A percentile compares a stretch with the other conserved stretches of the same genome.
These are phyloP conservation scores for Polia nebulosa DNA, from an alignment of 2,888 invertebrate genomes.

Conservation along the genomic window DNA sequence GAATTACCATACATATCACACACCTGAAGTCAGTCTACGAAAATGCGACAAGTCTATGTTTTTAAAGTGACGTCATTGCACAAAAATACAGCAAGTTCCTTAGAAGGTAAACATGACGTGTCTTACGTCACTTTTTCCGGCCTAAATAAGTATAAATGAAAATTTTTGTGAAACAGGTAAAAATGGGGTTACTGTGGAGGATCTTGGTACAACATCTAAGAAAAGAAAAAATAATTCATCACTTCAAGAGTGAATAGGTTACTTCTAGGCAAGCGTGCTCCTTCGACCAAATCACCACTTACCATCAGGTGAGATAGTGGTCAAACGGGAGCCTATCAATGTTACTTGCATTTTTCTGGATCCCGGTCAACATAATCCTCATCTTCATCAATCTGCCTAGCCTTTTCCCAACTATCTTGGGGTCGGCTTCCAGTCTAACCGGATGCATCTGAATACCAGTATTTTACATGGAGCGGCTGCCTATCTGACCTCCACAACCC, in stretches of 20 bases:
- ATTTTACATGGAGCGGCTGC: too few species aligned
- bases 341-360: not conserved
- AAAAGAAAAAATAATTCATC: too few species aligned
- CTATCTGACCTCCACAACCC: too few species aligned
- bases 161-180: not conserved
- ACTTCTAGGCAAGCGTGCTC: too few species aligned
- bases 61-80: slow-evolving; percentile 38
- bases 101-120: slow-evolving; percentile 1
- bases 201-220: not conserved
- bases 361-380: not conserved
- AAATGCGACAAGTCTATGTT: slow-evolving; percentile 38
- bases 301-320: too few species aligned
- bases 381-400: too few species aligned
- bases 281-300: too few species aligned
- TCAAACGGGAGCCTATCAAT: too few species aligned
- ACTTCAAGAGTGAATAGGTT: too few species aligned
- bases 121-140: not conserved
- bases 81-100: slow-evolving; percentile 30
- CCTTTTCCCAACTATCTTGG: too few species aligned
- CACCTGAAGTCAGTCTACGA: slow-evolving; percentile 48
- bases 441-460: too few species aligned
- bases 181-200: not conserved
- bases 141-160: slow-evolving; percentile 16
- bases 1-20: slow-evolving; percentile 41
- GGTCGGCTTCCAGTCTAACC: too few species aligned